Conservation (phyloP, 2,113 vertebrate genomes). For the Acrocephalus arundinaceus region DNA sequence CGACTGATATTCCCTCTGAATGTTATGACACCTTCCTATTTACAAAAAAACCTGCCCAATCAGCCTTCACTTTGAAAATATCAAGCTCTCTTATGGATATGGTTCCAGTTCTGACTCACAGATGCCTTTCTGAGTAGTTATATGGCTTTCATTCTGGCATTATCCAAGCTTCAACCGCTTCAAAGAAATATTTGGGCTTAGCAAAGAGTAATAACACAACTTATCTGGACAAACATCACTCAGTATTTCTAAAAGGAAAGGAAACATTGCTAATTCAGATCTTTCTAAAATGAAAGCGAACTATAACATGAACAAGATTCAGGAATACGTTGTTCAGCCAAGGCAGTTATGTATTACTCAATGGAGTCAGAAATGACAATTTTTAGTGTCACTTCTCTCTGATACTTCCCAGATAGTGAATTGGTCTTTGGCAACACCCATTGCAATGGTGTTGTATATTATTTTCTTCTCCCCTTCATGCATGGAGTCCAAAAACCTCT, state of each 20-base stretch:
- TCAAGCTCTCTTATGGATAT: neutral
- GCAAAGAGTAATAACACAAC: neutral
- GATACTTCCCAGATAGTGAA: neutral
- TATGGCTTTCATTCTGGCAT: neutral
- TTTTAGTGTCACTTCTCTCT: neutral
- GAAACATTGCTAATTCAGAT: neutral
- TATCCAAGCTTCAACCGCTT: neutral
- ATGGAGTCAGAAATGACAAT: neutral
- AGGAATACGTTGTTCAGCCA: neutral
- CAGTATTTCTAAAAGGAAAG: neutral
- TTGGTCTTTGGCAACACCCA: neutral
- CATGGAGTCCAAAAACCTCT: neutral
- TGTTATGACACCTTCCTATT: neutral
- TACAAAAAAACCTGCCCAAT: neutral
- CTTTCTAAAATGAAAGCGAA: constrained; percentile 5
- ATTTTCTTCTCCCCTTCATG: neutral
- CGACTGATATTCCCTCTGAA: neutral
- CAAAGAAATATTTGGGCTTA: constrained; percentile 2
- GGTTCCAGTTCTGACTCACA: neutral
- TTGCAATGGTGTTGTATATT: neutral
- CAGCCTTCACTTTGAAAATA: neutral
- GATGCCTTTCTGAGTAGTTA: neutral
- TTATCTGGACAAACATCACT: neutral
- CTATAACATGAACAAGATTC: neutral
- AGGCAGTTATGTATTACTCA: neutral